Conservation (phyloP, 2,113 vertebrate genomes). For the Ptilorrhoa leucosticta region DNA sequence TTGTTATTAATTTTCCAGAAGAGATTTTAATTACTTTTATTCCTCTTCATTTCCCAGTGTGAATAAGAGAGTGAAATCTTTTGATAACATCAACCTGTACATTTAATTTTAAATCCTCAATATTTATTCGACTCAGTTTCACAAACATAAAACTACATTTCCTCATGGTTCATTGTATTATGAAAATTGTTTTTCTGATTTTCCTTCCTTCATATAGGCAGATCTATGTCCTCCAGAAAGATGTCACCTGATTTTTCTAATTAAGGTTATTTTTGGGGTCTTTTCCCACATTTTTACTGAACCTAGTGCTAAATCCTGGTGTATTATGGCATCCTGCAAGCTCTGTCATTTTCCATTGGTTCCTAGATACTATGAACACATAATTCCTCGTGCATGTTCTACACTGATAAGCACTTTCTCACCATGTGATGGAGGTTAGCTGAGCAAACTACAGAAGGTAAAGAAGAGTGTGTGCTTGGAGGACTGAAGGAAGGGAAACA, state of each 20-base stretch:
- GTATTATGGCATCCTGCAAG: not conserved
- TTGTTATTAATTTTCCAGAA: not conserved
- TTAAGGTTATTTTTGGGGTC: not conserved
- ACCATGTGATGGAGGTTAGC: not conserved
- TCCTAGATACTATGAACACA: not conserved
- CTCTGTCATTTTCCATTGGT: not conserved
- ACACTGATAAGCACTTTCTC: slow-evolving; percentile 18
- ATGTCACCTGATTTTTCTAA: not conserved
- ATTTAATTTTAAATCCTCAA: not conserved
- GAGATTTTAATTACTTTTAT: not conserved
- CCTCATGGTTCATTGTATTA: not conserved
- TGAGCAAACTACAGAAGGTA: not conserved
- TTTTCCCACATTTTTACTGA: not conserved
- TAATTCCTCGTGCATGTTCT: slow-evolving; percentile 16
- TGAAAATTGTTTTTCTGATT: not conserved
- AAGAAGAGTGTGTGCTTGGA: not conserved
- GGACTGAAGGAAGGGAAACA: not conserved
- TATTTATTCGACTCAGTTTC: not conserved
- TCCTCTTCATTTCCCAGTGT: not conserved
- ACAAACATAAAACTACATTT: not conserved
- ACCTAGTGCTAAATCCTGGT: not conserved
- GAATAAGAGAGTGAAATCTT: not conserved
- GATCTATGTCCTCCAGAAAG: not conserved
- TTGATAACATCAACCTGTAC: not conserved
- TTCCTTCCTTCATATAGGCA: not conserved